These are phyloP conservation scores for Catagonus wagneri DNA, from an alignment of 2,113 vertebrate species.

Conservation along the genomic window DNA sequence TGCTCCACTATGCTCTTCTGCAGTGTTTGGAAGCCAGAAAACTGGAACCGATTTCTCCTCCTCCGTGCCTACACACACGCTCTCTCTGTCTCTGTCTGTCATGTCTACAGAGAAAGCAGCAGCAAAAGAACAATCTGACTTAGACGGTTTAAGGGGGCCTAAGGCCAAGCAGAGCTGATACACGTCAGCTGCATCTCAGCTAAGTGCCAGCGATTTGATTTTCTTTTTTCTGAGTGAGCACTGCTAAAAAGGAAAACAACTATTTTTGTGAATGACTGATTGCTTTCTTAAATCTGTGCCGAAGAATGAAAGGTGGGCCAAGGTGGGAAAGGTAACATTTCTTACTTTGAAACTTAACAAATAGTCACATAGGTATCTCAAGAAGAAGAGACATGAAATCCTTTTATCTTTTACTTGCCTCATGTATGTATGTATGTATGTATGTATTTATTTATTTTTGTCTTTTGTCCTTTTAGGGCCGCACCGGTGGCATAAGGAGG, in stretches of 20 bases:
- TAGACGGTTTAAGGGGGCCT: not conserved
- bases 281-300: not conserved
- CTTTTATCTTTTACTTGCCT: not conserved
- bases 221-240: not conserved
- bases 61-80: not conserved
- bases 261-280: not conserved
- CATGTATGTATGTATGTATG: too few relatives aligned
- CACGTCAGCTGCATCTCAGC: not conserved
- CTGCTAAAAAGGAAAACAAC: not conserved
- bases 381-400: not conserved
- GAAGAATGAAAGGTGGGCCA: not conserved
- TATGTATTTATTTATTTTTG: too few relatives aligned
- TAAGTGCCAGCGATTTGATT: not conserved
- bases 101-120: not conserved
- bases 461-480: too few relatives aligned
- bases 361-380: not conserved
- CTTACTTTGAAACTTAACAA: slow-evolving; percentile 2
- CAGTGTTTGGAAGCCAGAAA: slow-evolving; percentile 18
- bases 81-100: not conserved
- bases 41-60: not conserved
- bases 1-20: not conserved
- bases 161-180: not conserved
- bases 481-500: too few relatives aligned
- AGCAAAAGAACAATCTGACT: slow-evolving; percentile 30
- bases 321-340: not conserved